These are phyloP conservation scores for Abrostola tripartita DNA, from an alignment of 2,888 invertebrate genomes.

Conservation along the genomic window DNA sequence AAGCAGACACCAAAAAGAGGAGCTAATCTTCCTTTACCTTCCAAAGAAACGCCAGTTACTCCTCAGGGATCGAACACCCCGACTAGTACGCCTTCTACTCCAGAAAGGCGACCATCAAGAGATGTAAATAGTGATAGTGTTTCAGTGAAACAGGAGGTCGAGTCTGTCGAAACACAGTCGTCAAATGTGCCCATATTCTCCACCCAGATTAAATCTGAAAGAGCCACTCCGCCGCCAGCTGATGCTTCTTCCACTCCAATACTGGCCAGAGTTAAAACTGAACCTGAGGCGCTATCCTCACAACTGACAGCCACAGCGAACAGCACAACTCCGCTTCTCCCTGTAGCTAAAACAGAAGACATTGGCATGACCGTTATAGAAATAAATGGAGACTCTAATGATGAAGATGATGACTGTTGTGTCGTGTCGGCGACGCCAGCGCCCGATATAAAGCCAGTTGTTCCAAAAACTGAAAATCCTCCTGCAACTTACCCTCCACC, in stretches of 20 bases:
- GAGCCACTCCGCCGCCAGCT: conserved; percentile 70
- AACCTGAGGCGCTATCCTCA: conserved; percentile 64
- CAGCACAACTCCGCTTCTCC: conserved; percentile 64
- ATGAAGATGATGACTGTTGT: conserved; percentile 85
- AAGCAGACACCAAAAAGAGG: conserved; percentile 83
- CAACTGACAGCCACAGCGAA: conserved; percentile 35
- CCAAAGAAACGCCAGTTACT: conserved; percentile 59
- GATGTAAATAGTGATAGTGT: conserved; percentile 68
- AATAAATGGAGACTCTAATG: conserved; percentile 84
- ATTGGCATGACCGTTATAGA: conserved; percentile 77
- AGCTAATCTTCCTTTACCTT: conserved; percentile 63
- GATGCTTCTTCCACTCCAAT: conserved; percentile 68
- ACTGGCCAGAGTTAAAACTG: conserved; percentile 76
- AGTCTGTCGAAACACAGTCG: conserved; percentile 60
- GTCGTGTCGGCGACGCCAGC: conserved; percentile 84
- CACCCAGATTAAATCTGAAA: conserved; percentile 78
- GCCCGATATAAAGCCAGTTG: conserved; percentile 78
- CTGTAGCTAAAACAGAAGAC: conserved; percentile 79
- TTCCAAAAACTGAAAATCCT: conserved; percentile 77
- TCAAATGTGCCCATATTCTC: conserved; percentile 72
- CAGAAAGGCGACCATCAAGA: conserved; percentile 67
- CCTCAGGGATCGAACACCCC: conserved; percentile 29
- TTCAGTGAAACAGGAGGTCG: conserved; percentile 78
- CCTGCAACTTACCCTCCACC: conserved; percentile 65
- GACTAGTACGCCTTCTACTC: conserved; percentile 25